A percentile compares a stretch with the other conserved stretches of the same genome.
phyloP scores from a whole-genome alignment of 64 coral and sea anemone species.

The Dendronephthya gigantea region DNA sequence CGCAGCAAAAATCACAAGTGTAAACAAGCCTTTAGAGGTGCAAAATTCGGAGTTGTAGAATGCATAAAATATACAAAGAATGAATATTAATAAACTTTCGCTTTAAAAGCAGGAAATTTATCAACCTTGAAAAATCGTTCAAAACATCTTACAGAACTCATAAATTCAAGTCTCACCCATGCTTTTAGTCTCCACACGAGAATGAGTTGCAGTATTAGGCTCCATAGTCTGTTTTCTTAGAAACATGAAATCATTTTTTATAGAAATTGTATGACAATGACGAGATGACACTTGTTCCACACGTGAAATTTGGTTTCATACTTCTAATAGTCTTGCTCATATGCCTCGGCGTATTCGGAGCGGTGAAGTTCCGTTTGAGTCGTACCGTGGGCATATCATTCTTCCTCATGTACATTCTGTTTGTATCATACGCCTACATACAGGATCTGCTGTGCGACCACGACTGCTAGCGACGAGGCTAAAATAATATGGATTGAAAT shows the following conservation, averaged over 20 bases:
- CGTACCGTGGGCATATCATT: neutral
- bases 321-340: neutral
- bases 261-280: neutral
- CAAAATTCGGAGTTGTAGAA: too few relatives aligned
- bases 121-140: too few relatives aligned
- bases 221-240: too few relatives aligned
- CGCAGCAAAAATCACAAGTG: too few relatives aligned
- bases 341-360: neutral
- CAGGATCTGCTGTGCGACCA: constrained; percentile 4
- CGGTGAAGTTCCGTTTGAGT: neutral
- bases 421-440: neutral
- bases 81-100: too few relatives aligned
- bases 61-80: too few relatives aligned
- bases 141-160: too few relatives aligned
- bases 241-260: neutral
- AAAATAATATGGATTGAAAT: neutral
- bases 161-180: too few relatives aligned
- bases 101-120: too few relatives aligned
- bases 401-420: constrained; percentile 2
- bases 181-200: too few relatives aligned
- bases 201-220: neutral
- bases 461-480: neutral
- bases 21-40: too few relatives aligned
- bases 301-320: constrained; percentile 14
- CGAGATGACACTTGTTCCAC: neutral